Evolutionary conservation across 2,888 invertebrate genomes (phyloP), one percentile per base, ranked within the genome.

Genomic region (Trisateles emortualis): DNA sequence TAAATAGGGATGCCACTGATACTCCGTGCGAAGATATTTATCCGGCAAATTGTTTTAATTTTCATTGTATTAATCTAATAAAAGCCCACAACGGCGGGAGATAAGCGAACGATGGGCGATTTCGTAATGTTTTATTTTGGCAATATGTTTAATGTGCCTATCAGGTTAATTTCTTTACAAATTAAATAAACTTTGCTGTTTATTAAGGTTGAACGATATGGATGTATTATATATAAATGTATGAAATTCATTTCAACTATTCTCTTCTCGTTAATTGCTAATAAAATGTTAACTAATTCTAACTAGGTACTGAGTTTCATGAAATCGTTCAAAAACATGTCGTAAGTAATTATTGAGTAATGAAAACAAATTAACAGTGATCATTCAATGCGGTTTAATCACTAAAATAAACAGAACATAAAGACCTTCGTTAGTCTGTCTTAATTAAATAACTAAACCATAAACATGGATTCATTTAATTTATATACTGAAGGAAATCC

Each of bases 31-130:
- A 88, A 91, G 92, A 92, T 92, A 93, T 92, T 92, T 92, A 93
- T 91, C 92, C 91, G 91, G 92, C 92, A 93, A 93, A 93, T 93
- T 92, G 92, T 92, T 93, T 92, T 92, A 92, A 93, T 92, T 93
- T 92, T 92, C 91, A 92, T 92, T 91, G 91, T 89, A 90, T 90
- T 90, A 86, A 91, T 89, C 84, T 88, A 90, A 90, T 92, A 91
- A 90, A 89, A 83, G 79, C 86, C 91, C 89, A 85, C 90, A 88
- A 88, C 82, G 82, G 78, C 74, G 80, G 76, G 78, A 85, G 91
- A 92, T 92, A 91, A 90, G 84, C 81, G 84, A 71, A 73, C 79
- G 83, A 86, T 84, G 77, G 83, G 79, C 77, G 78, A 85, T 87
- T 84, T 81, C 72, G 75, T 85, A 81, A 86, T 86, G 84, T 87